Conservation (phyloP, 1,140 invertebrate species). For the Drosophila asahinai region DNA sequence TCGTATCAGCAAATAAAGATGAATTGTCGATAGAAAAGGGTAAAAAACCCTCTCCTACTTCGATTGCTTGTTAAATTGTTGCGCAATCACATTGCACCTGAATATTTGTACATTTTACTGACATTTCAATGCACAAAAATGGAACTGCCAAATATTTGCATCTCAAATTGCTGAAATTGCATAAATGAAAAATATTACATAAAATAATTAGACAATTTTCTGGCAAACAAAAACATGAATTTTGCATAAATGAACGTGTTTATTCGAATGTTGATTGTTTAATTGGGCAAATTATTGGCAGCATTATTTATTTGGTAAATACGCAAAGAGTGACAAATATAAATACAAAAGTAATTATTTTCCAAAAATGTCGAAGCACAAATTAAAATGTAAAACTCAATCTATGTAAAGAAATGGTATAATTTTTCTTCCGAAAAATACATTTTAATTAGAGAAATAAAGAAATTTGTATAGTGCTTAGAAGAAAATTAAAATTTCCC, state of each 20-base stretch:
- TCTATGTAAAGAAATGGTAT: neutral
- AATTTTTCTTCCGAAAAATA: neutral
- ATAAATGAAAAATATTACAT: conserved; percentile 42
- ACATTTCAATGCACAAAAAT: neutral
- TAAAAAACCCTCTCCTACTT: no score
- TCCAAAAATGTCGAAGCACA: neutral
- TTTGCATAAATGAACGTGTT: conserved; percentile 21
- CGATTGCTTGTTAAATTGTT: conserved; percentile 27
- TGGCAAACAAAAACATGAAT: conserved; percentile 11
- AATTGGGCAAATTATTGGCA: conserved; percentile 50
- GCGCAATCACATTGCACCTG: conserved; percentile 43
- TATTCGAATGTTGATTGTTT: conserved; percentile 46
- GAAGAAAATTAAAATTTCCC: neutral
- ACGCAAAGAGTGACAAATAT: neutral
- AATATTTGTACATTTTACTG: conserved; percentile 11
- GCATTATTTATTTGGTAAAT: conserved; percentile 45
- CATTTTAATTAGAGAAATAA: neutral
- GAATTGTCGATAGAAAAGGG: neutral
- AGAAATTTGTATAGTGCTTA: no score
- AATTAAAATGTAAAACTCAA: neutral
- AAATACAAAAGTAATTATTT: conserved; percentile 27
- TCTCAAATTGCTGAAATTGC: conserved; percentile 31
- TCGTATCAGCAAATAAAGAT: neutral
- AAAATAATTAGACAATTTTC: conserved; percentile 43
- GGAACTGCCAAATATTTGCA: conserved; percentile 9